A percentile compares a stretch with the other conserved stretches of the same genome.
phyloP scores from a whole-genome alignment of 2,113 vertebrate species.

The Tautogolabrus adspersus region DNA sequence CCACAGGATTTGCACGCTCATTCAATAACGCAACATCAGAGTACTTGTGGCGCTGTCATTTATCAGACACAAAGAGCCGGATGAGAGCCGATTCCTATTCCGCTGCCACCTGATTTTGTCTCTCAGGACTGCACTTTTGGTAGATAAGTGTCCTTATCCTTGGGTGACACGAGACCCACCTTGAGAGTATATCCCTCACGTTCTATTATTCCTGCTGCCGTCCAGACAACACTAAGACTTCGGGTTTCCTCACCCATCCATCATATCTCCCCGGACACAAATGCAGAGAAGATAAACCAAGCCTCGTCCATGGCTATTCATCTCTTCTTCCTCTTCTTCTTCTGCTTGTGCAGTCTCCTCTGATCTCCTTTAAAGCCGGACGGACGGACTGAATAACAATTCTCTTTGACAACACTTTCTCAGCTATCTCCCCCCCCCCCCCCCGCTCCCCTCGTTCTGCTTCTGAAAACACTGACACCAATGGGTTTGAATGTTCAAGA shows the following conservation, averaged over 20 bases:
- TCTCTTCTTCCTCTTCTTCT: conserved; percentile 46
- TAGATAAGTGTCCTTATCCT: conserved; percentile 68
- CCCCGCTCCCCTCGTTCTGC: neutral
- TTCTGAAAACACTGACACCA: conserved; percentile 15
- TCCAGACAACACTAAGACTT: conserved; percentile 46
- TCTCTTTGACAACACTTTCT: conserved; percentile 29
- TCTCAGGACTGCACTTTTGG: conserved; percentile 57
- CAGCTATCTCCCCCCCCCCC: neutral
- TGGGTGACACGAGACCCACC: conserved; percentile 50
- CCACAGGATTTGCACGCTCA: conserved; percentile 38
- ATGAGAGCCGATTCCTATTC: conserved; percentile 45
- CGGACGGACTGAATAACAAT: conserved; percentile 30
- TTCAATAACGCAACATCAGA: conserved; percentile 57
- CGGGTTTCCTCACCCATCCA: conserved; percentile 49
- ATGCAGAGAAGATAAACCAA: conserved; percentile 44
- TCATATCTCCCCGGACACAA: conserved; percentile 57
- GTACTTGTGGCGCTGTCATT: conserved; percentile 56
- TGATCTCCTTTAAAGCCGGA: conserved; percentile 38
- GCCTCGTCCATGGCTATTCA: conserved; percentile 33
- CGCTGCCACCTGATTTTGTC: conserved; percentile 56
- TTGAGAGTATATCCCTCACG: conserved; percentile 55
- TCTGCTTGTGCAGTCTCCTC: conserved; percentile 40
- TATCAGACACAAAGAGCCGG: conserved; percentile 70
- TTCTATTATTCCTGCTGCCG: conserved; percentile 51
- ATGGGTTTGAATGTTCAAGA: conserved; percentile 27